phyloP scores from a whole-genome alignment of 1,140 invertebrate genomes.

The Bicyclus anynana region DNA sequence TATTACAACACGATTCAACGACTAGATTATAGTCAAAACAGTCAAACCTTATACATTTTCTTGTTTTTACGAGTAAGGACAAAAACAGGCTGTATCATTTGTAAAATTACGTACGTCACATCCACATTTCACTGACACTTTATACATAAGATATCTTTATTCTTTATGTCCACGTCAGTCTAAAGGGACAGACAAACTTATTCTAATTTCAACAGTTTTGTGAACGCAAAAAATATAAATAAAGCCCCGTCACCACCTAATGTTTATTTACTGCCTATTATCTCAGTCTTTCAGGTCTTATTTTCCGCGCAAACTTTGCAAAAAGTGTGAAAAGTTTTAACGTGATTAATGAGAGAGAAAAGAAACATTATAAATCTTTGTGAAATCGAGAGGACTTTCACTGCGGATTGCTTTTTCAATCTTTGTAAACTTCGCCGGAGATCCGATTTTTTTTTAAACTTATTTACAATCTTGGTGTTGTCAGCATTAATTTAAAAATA shows the following conservation, averaged over 20 bases:
- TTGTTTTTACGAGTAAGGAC: too few relatives aligned
- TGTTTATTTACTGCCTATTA: conserved; percentile 11
- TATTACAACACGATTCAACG: too few relatives aligned
- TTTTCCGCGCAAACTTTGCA: conserved; percentile 16
- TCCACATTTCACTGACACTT: too few relatives aligned
- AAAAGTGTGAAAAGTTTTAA: conserved; percentile 21
- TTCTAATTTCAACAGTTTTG: not conserved
- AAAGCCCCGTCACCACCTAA: not conserved
- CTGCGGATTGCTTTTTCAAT: conserved; percentile 21
- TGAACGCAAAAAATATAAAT: conserved; percentile 1
- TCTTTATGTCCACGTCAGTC: too few relatives aligned
- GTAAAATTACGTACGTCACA: too few relatives aligned
- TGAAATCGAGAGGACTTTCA: conserved; percentile 23
- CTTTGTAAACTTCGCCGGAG: conserved; percentile 13
- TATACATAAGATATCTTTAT: too few relatives aligned
- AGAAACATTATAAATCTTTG: conserved; percentile 28
- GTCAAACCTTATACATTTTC: too few relatives aligned
- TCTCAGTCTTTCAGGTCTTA: conserved; percentile 10
- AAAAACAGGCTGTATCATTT: too few relatives aligned
- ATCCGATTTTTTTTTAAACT: conserved; percentile 9
- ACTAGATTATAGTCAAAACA: too few relatives aligned
- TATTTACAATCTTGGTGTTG: not conserved
- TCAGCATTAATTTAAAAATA: too few relatives aligned
- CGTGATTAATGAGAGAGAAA: conserved; percentile 20
- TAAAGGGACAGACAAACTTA: not conserved